These are phyloP conservation scores for Zaprionus camerounensis DNA, from an alignment of 1,140 invertebrate genomes.

Conservation along the genomic window DNA sequence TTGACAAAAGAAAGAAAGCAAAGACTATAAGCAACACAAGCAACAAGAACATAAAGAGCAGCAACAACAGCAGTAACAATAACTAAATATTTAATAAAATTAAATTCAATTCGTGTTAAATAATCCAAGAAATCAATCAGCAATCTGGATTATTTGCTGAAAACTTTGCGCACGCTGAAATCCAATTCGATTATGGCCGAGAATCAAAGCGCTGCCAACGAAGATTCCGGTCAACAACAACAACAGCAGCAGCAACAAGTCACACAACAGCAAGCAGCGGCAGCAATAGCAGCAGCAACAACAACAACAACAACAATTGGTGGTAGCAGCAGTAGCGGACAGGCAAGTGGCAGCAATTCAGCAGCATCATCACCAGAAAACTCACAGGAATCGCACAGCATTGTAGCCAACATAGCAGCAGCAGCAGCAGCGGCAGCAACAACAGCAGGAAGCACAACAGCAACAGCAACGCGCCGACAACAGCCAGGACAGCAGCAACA, in stretches of 20 bases:
- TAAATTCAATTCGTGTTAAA: slow-evolving; percentile 44
- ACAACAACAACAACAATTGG: slow-evolving; percentile 40
- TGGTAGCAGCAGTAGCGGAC: slow-evolving; percentile 47
- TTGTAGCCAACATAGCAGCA: slow-evolving; percentile 40
- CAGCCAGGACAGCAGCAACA: slow-evolving; percentile 30
- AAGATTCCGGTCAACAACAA: slow-evolving; percentile 82
- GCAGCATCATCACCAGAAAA: slow-evolving; percentile 77
- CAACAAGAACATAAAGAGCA: slow-evolving; percentile 20
- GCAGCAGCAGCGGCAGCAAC: neutral
- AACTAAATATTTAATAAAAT: slow-evolving; percentile 3
- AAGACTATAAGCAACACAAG: slow-evolving; percentile 10
- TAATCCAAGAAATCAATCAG: slow-evolving; percentile 68
- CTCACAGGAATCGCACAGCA: slow-evolving; percentile 67
- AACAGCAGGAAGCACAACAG: slow-evolving; percentile 13
- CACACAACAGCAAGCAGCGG: slow-evolving; percentile 57
- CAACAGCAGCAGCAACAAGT: slow-evolving; percentile 68
- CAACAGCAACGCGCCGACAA: slow-evolving; percentile 32
- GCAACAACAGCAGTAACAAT: slow-evolving; percentile 13
- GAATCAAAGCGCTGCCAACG: slow-evolving; percentile 83
- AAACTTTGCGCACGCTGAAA: slow-evolving; percentile 83
- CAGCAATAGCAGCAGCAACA: slow-evolving; percentile 54
- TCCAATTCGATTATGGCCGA: slow-evolving; percentile 84
- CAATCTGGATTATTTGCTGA: slow-evolving; percentile 84
- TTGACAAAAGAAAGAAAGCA: neutral
- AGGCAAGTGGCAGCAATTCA: slow-evolving; percentile 65